Conservation (phyloP, 2,888 invertebrate genomes). For the Drosophila gaucha region DNA sequence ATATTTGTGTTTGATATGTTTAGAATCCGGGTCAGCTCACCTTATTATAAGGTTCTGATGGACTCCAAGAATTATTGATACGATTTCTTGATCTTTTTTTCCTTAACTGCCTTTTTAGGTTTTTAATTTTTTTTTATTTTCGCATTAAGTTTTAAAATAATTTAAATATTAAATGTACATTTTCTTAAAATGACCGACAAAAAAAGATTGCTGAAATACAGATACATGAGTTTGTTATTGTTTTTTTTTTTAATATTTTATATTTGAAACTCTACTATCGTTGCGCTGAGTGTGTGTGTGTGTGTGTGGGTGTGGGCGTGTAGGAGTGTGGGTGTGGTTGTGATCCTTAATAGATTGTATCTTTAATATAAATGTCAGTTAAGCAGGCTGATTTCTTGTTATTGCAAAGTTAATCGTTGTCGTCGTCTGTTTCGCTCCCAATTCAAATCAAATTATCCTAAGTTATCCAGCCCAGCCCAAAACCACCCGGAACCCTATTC, state of each 20-base stretch:
- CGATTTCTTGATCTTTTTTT: too few relatives aligned
- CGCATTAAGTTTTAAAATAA: constrained; percentile 49
- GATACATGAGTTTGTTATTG: constrained; percentile 16
- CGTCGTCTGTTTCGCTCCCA: constrained; percentile 20
- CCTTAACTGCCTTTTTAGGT: constrained; percentile 6
- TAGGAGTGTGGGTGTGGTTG: neutral
- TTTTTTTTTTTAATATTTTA: constrained; percentile 3
- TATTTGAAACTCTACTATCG: constrained; percentile 22
- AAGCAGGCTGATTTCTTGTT: constrained; percentile 19
- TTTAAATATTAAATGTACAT: constrained; percentile 71
- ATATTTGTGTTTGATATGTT: too few relatives aligned
- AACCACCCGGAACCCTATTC: constrained; percentile 9
- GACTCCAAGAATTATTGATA: too few relatives aligned
- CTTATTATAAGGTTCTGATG: too few relatives aligned
- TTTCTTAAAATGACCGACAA: constrained; percentile 63
- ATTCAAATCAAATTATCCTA: constrained; percentile 10
- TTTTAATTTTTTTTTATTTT: constrained; percentile 30
- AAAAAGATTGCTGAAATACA: constrained; percentile 40
- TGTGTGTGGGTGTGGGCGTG: constrained; percentile 1
- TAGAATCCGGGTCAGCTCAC: too few relatives aligned
- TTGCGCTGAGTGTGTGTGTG: constrained; percentile 17
- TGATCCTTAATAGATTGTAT: constrained; percentile 10
- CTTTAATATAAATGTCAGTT: constrained; percentile 23
- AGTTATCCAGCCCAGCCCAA: neutral
- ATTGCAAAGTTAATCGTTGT: constrained; percentile 54